Percentiles rank a stretch among this genome's conserved stretches.
phyloP scores from a whole-genome alignment of 2,113 vertebrate species.

The Strix uralensis region DNA sequence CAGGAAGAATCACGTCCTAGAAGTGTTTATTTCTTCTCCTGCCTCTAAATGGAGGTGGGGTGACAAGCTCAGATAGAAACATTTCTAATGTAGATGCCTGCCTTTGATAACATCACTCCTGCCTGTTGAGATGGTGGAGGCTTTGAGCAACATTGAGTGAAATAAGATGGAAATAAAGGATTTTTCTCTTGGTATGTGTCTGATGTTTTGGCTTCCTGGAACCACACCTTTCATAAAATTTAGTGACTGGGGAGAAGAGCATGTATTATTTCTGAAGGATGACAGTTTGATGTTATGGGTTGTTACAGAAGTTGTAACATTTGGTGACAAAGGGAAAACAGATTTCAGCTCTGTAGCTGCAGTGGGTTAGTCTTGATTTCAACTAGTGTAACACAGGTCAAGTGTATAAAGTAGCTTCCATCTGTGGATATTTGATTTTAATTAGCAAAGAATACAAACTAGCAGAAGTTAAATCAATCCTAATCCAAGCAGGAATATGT shows the following conservation, averaged over 20 bases:
- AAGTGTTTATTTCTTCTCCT: neutral
- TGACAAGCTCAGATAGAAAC: neutral
- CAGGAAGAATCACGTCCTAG: neutral
- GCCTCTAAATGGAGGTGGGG: neutral
- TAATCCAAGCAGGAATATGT: slow-evolving; percentile 1
- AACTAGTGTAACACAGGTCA: slow-evolving; percentile 16
- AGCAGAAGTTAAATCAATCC: slow-evolving; percentile 21
- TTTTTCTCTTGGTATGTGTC: neutral
- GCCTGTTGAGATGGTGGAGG: neutral
- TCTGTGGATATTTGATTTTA: slow-evolving; percentile 52
- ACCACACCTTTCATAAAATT: slow-evolving; percentile 3
- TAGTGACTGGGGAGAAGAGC: neutral
- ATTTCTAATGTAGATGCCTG: neutral
- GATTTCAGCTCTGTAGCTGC: slow-evolving; percentile 5
- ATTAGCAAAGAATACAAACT: slow-evolving; percentile 29
- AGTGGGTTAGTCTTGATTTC: neutral
- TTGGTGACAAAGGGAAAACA: slow-evolving; percentile 2
- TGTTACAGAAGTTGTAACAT: neutral
- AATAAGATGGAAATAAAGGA: neutral
- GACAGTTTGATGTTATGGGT: neutral
- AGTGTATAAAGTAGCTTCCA: slow-evolving; percentile 1
- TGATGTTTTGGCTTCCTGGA: neutral
- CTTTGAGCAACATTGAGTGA: neutral
- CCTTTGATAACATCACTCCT: neutral
- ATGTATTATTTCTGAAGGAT: neutral